Base-by-base conservation (phyloP, 2,113 vertebrate genomes). In the Balaeniceps rex region DNA sequence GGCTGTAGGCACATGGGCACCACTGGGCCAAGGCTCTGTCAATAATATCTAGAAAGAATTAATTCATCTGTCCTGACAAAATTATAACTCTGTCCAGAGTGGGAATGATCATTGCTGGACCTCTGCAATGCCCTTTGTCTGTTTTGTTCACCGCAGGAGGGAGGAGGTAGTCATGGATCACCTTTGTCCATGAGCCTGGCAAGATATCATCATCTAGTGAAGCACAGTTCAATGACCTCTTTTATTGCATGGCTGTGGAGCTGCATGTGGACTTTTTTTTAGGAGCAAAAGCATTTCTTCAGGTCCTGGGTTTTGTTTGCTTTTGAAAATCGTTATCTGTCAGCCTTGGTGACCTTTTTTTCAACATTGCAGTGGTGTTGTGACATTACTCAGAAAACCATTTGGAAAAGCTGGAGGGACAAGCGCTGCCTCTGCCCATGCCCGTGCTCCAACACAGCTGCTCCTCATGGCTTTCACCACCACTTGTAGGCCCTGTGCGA, bases 281-380 rank as follows among this genome's bases (percentile, higher is more conserved):
- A 76, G 90, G 42, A 95, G 68, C 51, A 91, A 74, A 83, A 77
- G 10, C 7, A 2, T 69, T 93, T 95, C n/a, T 96, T 93, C 47
- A 64, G 1, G 68, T 88, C 63, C 29, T 57, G n/a, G n/a, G 24
- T 31, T 94, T 88, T 95, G 91, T 94, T 96, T 96, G 87, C 52
- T 94, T 94, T 94, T 52, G 47, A 90, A 97, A 95, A 90, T 77
- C 93, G 38, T 97, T 96, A 91, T 89, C 81, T 91, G 64, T 75
- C 66, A 88, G 71, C 78, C 89, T 96, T 47, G 68, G 64, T 91
- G 87, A 75, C 75, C 66, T 52, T 81, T 89, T 89, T 76, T 70
- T 63, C 68, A 87, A 36, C 64, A 70, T 64, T 83, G 71, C 75
- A 76, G 71, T 78, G 54, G 36, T 68, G 64, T 80, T 90, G 87